Conservation (phyloP, 2,113 vertebrate genomes). For the Phylloscopus trochiloides region DNA sequence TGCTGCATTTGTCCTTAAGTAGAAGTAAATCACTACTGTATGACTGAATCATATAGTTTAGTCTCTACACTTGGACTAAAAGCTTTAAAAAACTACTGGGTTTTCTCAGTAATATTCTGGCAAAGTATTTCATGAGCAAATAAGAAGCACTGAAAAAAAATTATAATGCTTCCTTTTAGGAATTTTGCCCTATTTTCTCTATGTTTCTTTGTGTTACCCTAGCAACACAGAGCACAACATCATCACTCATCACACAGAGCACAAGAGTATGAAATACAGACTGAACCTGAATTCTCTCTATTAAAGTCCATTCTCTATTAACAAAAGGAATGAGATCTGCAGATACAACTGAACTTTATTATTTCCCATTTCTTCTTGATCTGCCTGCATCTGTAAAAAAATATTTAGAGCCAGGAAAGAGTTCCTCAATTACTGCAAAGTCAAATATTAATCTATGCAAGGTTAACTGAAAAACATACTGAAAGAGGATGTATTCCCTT, state of each 20-base stretch:
- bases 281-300: background rate
- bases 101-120: constrained; percentile 24
- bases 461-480: background rate
- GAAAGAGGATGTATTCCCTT: background rate
- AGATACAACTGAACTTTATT: background rate
- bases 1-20: background rate
- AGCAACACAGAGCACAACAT: constrained; percentile 17
- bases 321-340: background rate
- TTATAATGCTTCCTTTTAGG: constrained; percentile 12
- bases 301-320: background rate
- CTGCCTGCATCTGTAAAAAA: background rate
- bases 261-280: background rate
- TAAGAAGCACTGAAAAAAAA: background rate
- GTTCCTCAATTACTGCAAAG: background rate
- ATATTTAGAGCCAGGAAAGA: background rate
- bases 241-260: background rate
- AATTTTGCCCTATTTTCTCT: background rate
- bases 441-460: background rate
- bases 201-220: background rate
- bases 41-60: background rate
- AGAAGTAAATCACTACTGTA: background rate
- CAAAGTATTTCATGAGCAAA: background rate
- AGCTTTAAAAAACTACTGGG: background rate
- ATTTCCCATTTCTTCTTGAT: background rate
- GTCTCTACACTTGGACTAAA: background rate